phyloP scores from a whole-genome alignment of 2,113 vertebrate species.

The Mohoua ochrocephala region DNA sequence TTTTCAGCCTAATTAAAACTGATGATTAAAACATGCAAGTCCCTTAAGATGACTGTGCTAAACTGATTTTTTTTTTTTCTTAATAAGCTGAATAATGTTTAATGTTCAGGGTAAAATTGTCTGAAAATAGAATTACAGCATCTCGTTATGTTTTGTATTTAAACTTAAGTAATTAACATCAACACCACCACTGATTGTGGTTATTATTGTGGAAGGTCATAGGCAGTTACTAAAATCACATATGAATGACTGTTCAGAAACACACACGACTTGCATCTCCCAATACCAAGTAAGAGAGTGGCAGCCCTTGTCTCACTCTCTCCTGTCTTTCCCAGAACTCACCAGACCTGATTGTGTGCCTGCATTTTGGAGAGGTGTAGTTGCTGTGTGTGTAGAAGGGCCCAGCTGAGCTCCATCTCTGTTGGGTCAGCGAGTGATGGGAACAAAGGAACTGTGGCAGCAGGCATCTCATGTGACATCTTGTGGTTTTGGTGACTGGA shows the following conservation, averaged over 20 bases:
- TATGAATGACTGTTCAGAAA: neutral
- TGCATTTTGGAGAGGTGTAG: neutral
- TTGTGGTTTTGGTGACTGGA: neutral
- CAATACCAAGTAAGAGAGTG: accelerated
- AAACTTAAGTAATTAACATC: neutral
- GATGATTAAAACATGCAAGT: constrained; percentile 54
- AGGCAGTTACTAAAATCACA: neutral
- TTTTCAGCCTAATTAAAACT: constrained; percentile 61
- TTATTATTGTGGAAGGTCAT: neutral
- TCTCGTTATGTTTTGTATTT: neutral
- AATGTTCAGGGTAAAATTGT: neutral
- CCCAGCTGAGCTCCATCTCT: neutral
- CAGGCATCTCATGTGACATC: neutral
- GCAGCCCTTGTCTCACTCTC: neutral
- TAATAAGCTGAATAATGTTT: neutral
- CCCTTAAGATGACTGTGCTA: constrained; percentile 28
- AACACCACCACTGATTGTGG: neutral
- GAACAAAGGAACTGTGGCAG: neutral
- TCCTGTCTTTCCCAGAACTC: neutral
- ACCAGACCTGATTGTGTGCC: neutral
- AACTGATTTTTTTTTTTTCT: neutral
- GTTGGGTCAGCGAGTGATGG: neutral
- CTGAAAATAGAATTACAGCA: neutral
- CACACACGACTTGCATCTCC: neutral
- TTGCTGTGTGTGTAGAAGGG: accelerated